Conservation (phyloP, 2,797 vertebrate species). For the Melanotaenia parkinsoni region DNA sequence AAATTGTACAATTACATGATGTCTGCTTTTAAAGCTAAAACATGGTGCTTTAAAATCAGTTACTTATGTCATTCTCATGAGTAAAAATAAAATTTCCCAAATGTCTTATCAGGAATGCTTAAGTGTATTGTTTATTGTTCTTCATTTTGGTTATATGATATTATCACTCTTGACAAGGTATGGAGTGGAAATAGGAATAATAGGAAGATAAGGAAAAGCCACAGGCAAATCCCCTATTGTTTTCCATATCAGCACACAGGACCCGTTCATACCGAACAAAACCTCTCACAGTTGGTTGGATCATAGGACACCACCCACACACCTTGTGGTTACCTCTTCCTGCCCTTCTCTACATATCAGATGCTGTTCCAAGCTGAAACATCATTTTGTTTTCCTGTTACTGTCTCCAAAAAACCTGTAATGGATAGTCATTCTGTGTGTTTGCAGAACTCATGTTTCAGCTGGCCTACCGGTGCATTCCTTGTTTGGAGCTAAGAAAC, state of each 20-base stretch:
- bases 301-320: conserved; percentile 68
- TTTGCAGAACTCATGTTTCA: conserved; percentile 74
- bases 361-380: conserved; percentile 67
- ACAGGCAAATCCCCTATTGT: conserved; percentile 30
- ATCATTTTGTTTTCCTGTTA: conserved; percentile 69
- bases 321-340: conserved; percentile 75
- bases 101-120: conserved; percentile 22
- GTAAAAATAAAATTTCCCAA: conserved; percentile 12
- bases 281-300: conserved; percentile 24
- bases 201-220: conserved; percentile 35
- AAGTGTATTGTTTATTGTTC: conserved; percentile 34
- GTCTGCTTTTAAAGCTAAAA: conserved; percentile 4
- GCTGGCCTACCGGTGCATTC: conserved; percentile 51
- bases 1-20: neutral
- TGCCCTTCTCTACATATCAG: conserved; percentile 69
- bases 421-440: conserved; percentile 79
- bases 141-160: conserved; percentile 38
- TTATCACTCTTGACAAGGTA: conserved; percentile 38
- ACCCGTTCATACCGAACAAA: conserved; percentile 37
- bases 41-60: neutral
- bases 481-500: conserved; percentile 70
- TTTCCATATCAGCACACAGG: conserved; percentile 40
- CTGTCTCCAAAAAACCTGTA: conserved; percentile 62
- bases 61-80: conserved; percentile 4
- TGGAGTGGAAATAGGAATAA: conserved; percentile 47